Evolutionary conservation across 2,888 invertebrate species (phyloP).

Genomic region (Drosophila histrio): DNA sequence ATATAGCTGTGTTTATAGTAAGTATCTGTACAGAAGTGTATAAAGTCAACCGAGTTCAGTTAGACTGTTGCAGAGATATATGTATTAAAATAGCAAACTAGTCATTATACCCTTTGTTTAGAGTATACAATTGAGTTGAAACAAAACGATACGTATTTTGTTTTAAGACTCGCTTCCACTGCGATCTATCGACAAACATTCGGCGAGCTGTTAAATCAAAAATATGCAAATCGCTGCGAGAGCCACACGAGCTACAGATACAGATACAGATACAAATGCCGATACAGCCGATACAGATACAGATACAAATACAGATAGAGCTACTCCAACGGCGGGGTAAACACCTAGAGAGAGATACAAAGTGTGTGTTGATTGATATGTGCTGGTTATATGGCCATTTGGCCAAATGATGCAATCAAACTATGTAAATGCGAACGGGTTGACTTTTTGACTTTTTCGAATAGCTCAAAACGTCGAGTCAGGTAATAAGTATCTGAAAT

Average conservation of each 20-base stretch:
- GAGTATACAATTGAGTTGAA: slow-evolving; percentile 3
- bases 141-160: slow-evolving; percentile 43
- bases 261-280: slow-evolving; percentile 15
- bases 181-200: slow-evolving; percentile 49
- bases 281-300: slow-evolving; percentile 26
- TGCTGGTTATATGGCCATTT: slow-evolving; percentile 72
- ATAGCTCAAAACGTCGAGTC: slow-evolving; percentile 29
- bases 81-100: no score
- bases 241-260: slow-evolving; percentile 52
- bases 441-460: slow-evolving; percentile 55
- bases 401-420: slow-evolving; percentile 80
- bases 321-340: slow-evolving; percentile 15
- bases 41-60: background rate
- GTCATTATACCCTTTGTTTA: background rate
- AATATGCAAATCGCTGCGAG: slow-evolving; percentile 76
- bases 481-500: slow-evolving; percentile 28
- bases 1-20: background rate
- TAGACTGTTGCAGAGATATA: background rate
- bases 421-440: slow-evolving; percentile 71
- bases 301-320: slow-evolving; percentile 17
- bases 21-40: background rate
- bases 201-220: slow-evolving; percentile 77
- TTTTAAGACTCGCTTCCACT: slow-evolving; percentile 42
- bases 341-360: slow-evolving; percentile 11
- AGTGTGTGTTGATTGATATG: slow-evolving; percentile 67